phyloP scores from a whole-genome alignment of 2,888 invertebrate species.

The Noctuana brunneofusca region DNA sequence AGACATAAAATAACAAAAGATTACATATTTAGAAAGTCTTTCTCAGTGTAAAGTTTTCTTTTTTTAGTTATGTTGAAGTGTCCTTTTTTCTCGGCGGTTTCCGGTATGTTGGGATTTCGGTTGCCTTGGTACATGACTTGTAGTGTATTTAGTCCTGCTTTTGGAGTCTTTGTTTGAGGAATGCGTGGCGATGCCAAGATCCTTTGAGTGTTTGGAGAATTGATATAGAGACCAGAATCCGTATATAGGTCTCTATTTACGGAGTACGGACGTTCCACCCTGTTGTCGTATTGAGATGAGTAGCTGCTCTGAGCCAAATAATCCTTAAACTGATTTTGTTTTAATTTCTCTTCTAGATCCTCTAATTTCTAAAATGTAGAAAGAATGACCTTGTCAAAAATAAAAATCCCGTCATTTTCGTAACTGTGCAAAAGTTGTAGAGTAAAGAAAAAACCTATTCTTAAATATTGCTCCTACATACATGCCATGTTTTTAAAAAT shows the following conservation, averaged over 20 bases:
- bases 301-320: constrained; percentile 64
- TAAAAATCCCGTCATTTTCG: no score
- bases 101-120: constrained; percentile 42
- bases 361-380: constrained; percentile 50
- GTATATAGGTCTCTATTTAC: constrained; percentile 49
- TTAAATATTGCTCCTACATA: no score
- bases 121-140: constrained; percentile 67
- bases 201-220: constrained; percentile 5
- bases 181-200: constrained; percentile 6
- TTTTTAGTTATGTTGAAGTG: constrained; percentile 72
- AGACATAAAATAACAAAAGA: constrained; percentile 24
- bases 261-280: constrained; percentile 71
- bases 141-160: constrained; percentile 49
- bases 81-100: constrained; percentile 60
- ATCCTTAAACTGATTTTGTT: constrained; percentile 72
- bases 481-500: no score
- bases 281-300: constrained; percentile 59
- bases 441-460: no score
- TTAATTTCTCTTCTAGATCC: constrained; percentile 74
- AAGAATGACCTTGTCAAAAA: background rate
- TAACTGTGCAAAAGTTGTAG: no score
- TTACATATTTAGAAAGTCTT: constrained; percentile 69
- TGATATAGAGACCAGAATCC: constrained; percentile 43
- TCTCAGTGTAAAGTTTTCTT: constrained; percentile 71
- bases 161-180: constrained; percentile 40